phyloP scores from a whole-genome alignment of 2,113 vertebrate species.

The Tetraodon nigroviridis region DNA sequence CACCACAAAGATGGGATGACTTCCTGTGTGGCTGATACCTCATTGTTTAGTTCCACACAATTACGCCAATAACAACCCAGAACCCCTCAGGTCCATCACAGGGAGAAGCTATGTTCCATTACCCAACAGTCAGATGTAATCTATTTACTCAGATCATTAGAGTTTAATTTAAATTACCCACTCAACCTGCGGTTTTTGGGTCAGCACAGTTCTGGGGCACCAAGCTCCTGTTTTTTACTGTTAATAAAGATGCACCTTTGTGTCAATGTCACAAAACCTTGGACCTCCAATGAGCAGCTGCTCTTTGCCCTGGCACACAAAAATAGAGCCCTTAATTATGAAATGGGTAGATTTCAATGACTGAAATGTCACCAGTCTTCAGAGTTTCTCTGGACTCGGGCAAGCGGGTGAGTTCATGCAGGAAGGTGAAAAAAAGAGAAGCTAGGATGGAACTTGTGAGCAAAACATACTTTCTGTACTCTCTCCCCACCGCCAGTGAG shows the following conservation, averaged over 20 bases:
- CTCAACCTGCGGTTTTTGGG: constrained; percentile 8
- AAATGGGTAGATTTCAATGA: no score
- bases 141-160: constrained; percentile 37
- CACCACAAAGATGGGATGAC: constrained; percentile 15
- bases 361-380: not conserved
- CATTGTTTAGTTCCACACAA: constrained; percentile 69
- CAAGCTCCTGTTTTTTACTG: no score
- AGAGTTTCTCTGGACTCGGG: constrained; percentile 1
- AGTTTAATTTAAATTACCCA: constrained; percentile 45
- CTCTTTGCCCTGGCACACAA: no score
- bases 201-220: no score
- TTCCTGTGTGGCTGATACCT: constrained; percentile 41
- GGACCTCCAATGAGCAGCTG: no score
- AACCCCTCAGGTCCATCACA: constrained; percentile 43
- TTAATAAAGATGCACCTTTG: no score
- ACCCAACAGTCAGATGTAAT: constrained; percentile 51
- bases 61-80: constrained; percentile 66
- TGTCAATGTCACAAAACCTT: no score
- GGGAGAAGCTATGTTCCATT: constrained; percentile 52
- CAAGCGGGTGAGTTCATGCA: constrained; percentile 8
- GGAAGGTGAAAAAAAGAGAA: not conserved
- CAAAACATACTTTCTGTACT: constrained; percentile 27
- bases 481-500: constrained; percentile 30
- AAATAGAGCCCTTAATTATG: no score
- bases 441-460: constrained; percentile 1